phyloP scores from a whole-genome alignment of 2,113 vertebrate genomes.

The Pteronura brasiliensis region DNA sequence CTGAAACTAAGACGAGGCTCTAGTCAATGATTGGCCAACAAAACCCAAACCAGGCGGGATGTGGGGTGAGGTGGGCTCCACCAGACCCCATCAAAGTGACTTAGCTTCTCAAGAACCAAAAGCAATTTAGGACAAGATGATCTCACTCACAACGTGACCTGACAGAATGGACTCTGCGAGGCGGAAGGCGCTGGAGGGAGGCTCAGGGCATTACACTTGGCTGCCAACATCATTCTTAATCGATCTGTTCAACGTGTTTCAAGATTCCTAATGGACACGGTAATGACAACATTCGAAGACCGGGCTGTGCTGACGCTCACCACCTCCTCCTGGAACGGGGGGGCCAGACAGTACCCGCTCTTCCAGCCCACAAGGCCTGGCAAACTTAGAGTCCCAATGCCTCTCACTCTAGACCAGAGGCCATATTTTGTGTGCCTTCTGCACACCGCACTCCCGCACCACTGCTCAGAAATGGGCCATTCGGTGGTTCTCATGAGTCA shows the following conservation, averaged over 20 bases:
- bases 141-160: not conserved
- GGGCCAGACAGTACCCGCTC: not conserved
- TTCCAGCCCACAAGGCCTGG: rapidly evolving
- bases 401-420: not conserved
- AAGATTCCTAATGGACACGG: not conserved
- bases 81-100: not conserved
- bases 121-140: not conserved
- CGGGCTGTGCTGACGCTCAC: too few relatives aligned
- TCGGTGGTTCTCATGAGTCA: not conserved
- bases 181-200: not conserved
- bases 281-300: not conserved
- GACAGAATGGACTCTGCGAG: not conserved
- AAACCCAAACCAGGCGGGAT: not conserved
- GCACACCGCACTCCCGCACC: not conserved
- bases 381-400: not conserved
- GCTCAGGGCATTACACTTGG: not conserved
- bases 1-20: not conserved
- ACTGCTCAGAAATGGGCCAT: not conserved
- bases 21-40: not conserved
- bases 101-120: not conserved
- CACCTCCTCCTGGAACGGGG: not conserved
- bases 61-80: not conserved
- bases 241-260: not conserved
- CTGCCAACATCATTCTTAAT: not conserved
- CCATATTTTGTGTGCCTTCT: not conserved